Conservation (phyloP, 1,140 invertebrate species). For the Rhopalosiphum padi region DNA sequence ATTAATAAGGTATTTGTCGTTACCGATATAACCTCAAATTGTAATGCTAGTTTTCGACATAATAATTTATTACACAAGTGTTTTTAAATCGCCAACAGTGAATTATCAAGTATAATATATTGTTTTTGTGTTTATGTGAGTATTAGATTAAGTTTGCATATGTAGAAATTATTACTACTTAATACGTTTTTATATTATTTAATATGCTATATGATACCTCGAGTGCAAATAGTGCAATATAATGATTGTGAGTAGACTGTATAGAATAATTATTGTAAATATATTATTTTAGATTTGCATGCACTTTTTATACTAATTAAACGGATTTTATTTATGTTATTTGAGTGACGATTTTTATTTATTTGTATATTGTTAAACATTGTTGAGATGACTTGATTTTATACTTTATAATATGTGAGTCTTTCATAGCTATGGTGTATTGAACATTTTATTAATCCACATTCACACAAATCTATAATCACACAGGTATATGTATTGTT, state of each 20-base stretch:
- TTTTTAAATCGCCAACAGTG: neutral
- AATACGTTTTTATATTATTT: neutral
- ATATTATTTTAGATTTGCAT: slow-evolving; percentile 53
- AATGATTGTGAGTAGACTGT: slow-evolving; percentile 27
- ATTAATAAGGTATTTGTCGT: neutral
- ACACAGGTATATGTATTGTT: neutral
- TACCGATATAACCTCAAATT: neutral
- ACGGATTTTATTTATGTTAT: slow-evolving; percentile 56
- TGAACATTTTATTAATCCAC: slow-evolving; percentile 22
- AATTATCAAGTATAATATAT: neutral
- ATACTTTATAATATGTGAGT: neutral
- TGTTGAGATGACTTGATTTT: neutral
- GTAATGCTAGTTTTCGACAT: neutral
- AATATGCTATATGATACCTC: neutral
- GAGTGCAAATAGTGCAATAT: slow-evolving; percentile 57
- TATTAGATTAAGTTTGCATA: neutral
- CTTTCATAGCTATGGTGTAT: slow-evolving; percentile 15
- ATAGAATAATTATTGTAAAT: slow-evolving; percentile 47
- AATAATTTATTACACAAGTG: neutral
- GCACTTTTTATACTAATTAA: slow-evolving; percentile 54
- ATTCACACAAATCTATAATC: neutral
- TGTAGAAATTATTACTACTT: slow-evolving; percentile 6
- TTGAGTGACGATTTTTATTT: slow-evolving; percentile 37
- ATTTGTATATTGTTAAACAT: neutral
- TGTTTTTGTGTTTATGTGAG: neutral